Conservation (phyloP, 2,797 vertebrate species). For the Bradypodion pumilum region DNA sequence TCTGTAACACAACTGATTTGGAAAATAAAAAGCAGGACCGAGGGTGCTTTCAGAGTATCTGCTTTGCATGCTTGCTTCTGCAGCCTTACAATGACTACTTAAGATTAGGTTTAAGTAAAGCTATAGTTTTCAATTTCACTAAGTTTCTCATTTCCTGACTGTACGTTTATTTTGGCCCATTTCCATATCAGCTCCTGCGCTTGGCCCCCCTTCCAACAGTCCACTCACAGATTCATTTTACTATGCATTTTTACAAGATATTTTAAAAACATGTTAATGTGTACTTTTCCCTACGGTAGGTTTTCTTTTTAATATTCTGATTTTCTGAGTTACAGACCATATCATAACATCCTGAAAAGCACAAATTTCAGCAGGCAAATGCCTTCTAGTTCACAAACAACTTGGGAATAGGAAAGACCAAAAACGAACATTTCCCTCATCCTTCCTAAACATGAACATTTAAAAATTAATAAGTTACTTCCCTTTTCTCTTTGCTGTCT, state of each 20-base stretch:
- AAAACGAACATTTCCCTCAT: too few relatives aligned
- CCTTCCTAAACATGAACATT: not conserved
- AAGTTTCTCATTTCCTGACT: not conserved
- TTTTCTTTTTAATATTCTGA: not conserved
- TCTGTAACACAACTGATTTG: not conserved
- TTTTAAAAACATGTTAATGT: not conserved
- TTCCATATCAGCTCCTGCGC: not conserved
- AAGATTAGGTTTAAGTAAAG: not conserved
- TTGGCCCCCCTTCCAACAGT: not conserved
- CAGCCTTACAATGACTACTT: not conserved
- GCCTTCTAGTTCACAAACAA: too few relatives aligned
- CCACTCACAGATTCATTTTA: too few relatives aligned
- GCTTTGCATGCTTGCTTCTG: not conserved
- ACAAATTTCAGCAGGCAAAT: not conserved
- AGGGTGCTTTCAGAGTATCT: not conserved
- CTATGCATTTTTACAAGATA: too few relatives aligned
- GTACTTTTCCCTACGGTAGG: not conserved
- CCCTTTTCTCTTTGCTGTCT: not conserved
- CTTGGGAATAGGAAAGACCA: too few relatives aligned
- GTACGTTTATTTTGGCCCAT: not conserved
- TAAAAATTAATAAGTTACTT: not conserved
- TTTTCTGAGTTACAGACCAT: not conserved
- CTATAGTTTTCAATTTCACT: not conserved
- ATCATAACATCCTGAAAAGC: not conserved
- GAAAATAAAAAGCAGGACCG: not conserved